Evolutionary conservation across 1,140 invertebrate species (phyloP).

Genomic region (Cydia strobilella): DNA sequence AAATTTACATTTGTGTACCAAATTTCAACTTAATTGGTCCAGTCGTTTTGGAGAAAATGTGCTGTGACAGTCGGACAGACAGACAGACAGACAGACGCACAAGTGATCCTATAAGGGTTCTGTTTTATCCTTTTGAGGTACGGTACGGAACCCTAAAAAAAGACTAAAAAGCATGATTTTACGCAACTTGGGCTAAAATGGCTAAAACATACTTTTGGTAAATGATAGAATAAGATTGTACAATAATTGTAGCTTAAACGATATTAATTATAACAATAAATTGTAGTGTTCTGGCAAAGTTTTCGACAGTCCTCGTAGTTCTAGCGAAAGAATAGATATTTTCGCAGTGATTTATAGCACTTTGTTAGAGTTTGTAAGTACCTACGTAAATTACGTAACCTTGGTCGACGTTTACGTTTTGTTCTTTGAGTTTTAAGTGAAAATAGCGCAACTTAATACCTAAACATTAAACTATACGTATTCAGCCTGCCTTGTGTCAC

Average conservation of each 20-base stretch:
- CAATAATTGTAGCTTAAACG: not conserved
- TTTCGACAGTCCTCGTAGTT: not conserved
- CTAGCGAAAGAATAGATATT: not conserved
- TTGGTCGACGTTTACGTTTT: not conserved
- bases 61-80: no score
- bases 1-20: no score
- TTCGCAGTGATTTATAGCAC: not conserved
- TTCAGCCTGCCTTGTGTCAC: no score
- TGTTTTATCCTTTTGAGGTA: no score
- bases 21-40: no score
- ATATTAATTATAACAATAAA: conserved; percentile 4
- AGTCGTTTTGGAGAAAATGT: no score
- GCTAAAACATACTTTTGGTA: not conserved
- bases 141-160: no score
- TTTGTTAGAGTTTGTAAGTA: not conserved
- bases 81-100: no score
- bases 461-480: no score
- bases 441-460: no score
- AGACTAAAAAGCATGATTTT: no score
- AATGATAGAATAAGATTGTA: conserved; percentile 2
- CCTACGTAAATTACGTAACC: not conserved
- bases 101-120: no score
- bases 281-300: not conserved
- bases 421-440: not conserved
- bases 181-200: not conserved